Evolutionary conservation across 2,888 invertebrate species (phyloP), one percentile per base, ranked within the genome.

Genomic region (Hecatera dysodea): DNA sequence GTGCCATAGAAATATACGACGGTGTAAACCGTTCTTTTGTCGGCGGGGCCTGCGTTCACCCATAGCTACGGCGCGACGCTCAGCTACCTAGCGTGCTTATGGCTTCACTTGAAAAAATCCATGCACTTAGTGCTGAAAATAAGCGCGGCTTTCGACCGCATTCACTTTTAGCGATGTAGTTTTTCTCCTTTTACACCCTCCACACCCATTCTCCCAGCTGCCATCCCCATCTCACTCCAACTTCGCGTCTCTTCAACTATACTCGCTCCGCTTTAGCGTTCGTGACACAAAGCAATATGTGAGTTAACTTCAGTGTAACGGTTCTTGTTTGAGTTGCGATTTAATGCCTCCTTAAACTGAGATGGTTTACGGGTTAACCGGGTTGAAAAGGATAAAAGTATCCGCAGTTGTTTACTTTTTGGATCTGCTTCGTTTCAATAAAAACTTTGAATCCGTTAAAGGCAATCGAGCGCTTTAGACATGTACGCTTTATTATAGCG

Each of bases 281-380:
- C 96, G 95, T 95, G 96, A 96, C 96, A 95, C 95, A 95, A 95
- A 95, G 95, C 95, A 95, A 95, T 96, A 95, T 95, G 95, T 95
- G 95, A 95, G 95, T 95, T 95, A 94, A 95, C 95, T 95, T 95
- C 94, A 92, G 90, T 94, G 94, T 95, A 95, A 95, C 95, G 93
- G 94, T 92, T 94, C 95, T 95, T 95, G 96, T 96, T 95, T 95
- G 95, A 95, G 95, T 96, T 95, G 95, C 95, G 94, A 95, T 96
- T 95, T 96, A 95, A 96, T 95, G 96, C 95, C 94, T 94, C 95
- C 95, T 95, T 95, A 94, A 96, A 95, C 95, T 94, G 94, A 94
- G 95, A 95, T 95, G 95, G 94, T 96, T 96, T 95, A 95, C 94
- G 94, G 95, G 95, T 95, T 95, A 95, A 93, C 94, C 93, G 93